Base-by-base conservation (phyloP, 2,888 invertebrate species). In the Mongoloraphidia duomilia region DNA sequence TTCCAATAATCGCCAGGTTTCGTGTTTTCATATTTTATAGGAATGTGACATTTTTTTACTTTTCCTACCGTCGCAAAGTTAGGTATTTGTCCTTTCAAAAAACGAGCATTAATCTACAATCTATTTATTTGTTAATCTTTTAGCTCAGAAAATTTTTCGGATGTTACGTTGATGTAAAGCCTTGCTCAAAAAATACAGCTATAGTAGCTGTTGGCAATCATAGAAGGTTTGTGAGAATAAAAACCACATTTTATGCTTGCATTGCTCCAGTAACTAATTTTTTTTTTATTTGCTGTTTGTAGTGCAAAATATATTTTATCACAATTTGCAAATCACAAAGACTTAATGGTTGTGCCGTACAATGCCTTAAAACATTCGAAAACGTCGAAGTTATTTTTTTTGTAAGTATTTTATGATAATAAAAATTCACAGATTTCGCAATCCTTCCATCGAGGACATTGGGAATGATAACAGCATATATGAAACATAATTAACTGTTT, bases 161-260 rank as follows among this genome's bases (percentile, higher is more conserved):
- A 10, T 83, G 83, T 1, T 70, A 72, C 38, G 71, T 82, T 34
- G 84, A 84, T 63, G 67, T 84, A 10, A 76, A 75, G 59, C 72
- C 72, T 38, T 65, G 71, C 51, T 72, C 75, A 10, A 61, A 61
- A 33, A 66, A 65, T 41, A 65, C 71, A 5, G 78, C 79, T 5
- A 64, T 84, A 13, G 69, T 84, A 36, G 84, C 83, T 2, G 73
- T 80, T 17, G 67, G 71, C 53, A 76, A 75, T 59, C 74, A 73
- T 52, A 61, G 63, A 52, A 76, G 75, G 84, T 83, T 67, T 13
- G 35, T 41, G 9, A 34, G 12, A n/a, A 39, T 2, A 38, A 38
- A 14, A 17, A 45, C 14, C 2, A 13, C 26, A 26, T 26, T 26
- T 26, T 26, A 26, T 26, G 6, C 26, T 26, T 26, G 26, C 33